Conservation (phyloP, 2,113 vertebrate species). For the Sciurus niger region DNA sequence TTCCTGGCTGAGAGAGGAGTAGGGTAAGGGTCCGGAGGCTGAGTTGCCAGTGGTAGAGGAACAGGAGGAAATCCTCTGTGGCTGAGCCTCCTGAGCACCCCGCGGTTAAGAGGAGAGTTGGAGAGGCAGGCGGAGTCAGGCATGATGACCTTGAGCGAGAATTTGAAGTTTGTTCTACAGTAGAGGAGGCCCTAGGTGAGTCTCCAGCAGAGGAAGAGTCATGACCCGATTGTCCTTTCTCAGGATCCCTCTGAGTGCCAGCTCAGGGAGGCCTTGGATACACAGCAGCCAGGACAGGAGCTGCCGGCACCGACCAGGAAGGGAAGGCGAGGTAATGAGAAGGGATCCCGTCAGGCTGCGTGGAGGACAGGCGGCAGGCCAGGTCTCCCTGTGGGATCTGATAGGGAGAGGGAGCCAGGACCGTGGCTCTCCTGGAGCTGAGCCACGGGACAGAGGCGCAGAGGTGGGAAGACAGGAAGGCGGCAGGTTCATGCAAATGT, state of each 20-base stretch:
- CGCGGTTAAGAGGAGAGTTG: not conserved
- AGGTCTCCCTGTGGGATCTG: not conserved
- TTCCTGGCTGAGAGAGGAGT: not conserved
- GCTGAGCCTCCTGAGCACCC: too few species aligned
- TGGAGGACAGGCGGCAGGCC: not conserved
- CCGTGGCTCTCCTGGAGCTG: not conserved
- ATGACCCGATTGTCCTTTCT: not conserved
- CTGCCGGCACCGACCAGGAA: rapidly evolving
- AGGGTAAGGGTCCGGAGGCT: rapidly evolving
- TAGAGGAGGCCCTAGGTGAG: not conserved
- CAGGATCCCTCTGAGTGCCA: not conserved
- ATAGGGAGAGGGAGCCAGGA: not conserved
- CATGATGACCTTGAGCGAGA: not conserved
- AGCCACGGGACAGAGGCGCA: not conserved
- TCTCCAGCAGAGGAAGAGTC: not conserved
- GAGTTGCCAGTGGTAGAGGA: not conserved
- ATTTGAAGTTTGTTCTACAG: not conserved
- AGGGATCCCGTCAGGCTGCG: rapidly evolving
- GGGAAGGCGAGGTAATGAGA: not conserved
- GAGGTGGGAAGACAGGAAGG: not conserved
- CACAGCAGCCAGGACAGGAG: too few species aligned
- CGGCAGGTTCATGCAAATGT: not conserved
- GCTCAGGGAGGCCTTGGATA: too few species aligned
- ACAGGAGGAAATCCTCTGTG: rapidly evolving
- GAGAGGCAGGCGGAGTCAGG: not conserved